These are phyloP conservation scores for Gymnothorax reevesii DNA, from an alignment of 2,797 vertebrate species.

Conservation along the genomic window DNA sequence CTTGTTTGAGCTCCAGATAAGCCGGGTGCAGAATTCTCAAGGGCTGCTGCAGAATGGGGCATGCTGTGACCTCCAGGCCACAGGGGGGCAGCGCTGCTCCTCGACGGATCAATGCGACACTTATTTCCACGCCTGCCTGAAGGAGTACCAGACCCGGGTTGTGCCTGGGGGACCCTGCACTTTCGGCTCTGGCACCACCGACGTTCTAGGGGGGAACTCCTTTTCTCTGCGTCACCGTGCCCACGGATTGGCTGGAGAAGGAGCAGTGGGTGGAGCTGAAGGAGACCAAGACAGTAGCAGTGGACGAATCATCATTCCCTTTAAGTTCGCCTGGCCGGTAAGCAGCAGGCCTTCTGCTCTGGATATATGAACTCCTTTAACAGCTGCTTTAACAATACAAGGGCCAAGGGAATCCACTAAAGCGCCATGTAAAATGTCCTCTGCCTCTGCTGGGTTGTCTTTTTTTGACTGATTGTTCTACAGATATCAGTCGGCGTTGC, in stretches of 20 bases:
- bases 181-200: slow-evolving; percentile 69
- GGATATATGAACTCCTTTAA: background rate
- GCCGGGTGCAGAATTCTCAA: slow-evolving; percentile 69
- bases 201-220: slow-evolving; percentile 75
- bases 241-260: slow-evolving; percentile 40
- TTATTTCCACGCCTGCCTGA: slow-evolving; percentile 77
- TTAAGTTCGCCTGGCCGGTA: slow-evolving; percentile 82
- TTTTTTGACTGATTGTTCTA: too few species aligned
- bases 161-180: slow-evolving; percentile 69
- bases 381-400: background rate
- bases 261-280: slow-evolving; percentile 43
- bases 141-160: slow-evolving; percentile 80
- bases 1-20: slow-evolving; percentile 79
- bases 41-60: slow-evolving; percentile 69
- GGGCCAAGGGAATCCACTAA: background rate
- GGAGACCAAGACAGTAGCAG: slow-evolving; percentile 54
- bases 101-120: slow-evolving; percentile 72
- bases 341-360: slow-evolving; percentile 52
- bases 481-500: too few species aligned
- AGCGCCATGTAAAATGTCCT: too few species aligned
- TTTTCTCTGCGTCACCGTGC: slow-evolving; percentile 61
- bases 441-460: too few species aligned
- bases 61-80: slow-evolving; percentile 73
- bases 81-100: slow-evolving; percentile 65
- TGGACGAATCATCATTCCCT: slow-evolving; percentile 74